Evolutionary conservation across 2,888 invertebrate species (phyloP).

Genomic region (Epinotia brunnichana): DNA sequence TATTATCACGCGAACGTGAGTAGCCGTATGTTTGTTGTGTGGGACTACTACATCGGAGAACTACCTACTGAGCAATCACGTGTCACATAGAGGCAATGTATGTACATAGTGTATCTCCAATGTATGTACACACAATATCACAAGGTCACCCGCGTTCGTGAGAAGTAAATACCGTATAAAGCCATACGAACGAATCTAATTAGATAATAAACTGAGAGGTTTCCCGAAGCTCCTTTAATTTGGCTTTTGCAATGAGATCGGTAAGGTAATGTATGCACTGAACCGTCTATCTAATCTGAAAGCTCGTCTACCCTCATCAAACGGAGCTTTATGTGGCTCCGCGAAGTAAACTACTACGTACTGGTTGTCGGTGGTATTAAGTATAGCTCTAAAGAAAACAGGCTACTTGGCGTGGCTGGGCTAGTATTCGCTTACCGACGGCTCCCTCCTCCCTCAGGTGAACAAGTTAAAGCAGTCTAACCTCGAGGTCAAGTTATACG

Average conservation of each 20-base stretch:
- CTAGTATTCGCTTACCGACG: neutral
- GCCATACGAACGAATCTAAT: too few relatives aligned
- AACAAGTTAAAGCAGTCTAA: neutral
- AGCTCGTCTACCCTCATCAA: slow-evolving; percentile 63
- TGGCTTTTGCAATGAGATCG: neutral
- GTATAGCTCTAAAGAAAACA: slow-evolving; percentile 21
- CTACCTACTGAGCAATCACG: too few relatives aligned
- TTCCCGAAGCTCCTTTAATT: neutral
- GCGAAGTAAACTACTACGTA: slow-evolving; percentile 61
- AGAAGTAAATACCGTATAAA: too few relatives aligned
- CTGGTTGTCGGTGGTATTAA: slow-evolving; percentile 13
- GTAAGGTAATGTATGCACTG: slow-evolving; percentile 23
- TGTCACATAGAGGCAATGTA: too few relatives aligned
- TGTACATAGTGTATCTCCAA: too few relatives aligned
- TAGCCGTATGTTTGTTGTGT: too few relatives aligned
- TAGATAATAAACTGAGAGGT: neutral
- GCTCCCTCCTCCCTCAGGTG: neutral
- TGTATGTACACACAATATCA: too few relatives aligned
- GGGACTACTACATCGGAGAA: too few relatives aligned
- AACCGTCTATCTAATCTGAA: slow-evolving; percentile 55
- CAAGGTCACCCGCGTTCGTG: too few relatives aligned
- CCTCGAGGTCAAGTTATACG: neutral
- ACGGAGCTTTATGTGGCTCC: slow-evolving; percentile 63
- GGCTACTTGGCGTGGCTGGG: neutral
- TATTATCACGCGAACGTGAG: too few relatives aligned